Evolutionary conservation across 2,797 vertebrate species (phyloP), one percentile per base, ranked within the genome.

Genomic region (Thaleichthys pacificus): DNA sequence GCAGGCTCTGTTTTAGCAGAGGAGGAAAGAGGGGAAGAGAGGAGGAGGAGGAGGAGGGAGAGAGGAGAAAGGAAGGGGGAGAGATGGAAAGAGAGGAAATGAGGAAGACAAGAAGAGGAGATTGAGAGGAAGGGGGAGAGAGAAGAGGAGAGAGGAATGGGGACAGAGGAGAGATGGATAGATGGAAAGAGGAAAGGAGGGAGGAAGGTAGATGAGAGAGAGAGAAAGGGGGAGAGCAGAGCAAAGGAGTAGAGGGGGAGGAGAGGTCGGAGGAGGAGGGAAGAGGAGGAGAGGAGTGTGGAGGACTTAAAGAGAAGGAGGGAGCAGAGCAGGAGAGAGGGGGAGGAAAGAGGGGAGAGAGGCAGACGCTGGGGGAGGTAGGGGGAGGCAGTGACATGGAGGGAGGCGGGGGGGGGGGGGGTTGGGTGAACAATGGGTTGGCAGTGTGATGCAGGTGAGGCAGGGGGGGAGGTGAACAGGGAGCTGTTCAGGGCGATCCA

Each of bases 1-100:
- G 88, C 85, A 88, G 74, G 66, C 79, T 80, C 74, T 77, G 17
- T 75, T 80, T 78, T 75, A 35, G 26, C 35, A 58, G 2, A 5
- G 0, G 19, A 8, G 38, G n/a, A n/a, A 14, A 28, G 32, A 54
- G 11, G 8, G 24, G 4, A 5, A 19, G 62, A 19, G 30, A n/a
- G 67, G 63, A 24, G 22, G 58, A 11, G 24, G 49, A 70, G 66
- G n/a, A 35, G 19, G 17, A 26, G n/a, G 24, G 19, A 14, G 57
- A 30, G 6, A 47, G 14, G 24, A 26, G 38, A 42, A 54, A 11
- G 15, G 24, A 3, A 8, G 22, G 60, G 22, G 35, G 22, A 68
- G 66, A 61, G 58, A 19, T 22, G 3, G n/a, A 7, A 51, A 54
- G 35, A 19, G 65, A 35, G 21, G 69, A 19, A 35, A 71, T 61